Conservation (phyloP, 92 coral and sea anemone species). For the Siderastrea radians region DNA sequence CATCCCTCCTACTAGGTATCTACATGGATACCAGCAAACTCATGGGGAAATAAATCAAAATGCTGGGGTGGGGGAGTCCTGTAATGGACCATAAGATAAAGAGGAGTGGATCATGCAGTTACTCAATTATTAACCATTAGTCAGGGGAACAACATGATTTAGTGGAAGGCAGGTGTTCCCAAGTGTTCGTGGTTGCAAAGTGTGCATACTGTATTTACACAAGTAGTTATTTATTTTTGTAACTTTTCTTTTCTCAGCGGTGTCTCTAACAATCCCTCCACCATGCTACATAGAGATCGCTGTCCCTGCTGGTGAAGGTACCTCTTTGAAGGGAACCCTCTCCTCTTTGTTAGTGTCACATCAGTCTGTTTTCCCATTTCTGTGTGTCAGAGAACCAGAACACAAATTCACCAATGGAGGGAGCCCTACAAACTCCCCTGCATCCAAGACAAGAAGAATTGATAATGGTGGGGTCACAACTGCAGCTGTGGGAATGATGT, state of each 20-base stretch:
- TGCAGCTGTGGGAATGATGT: constrained; percentile 81
- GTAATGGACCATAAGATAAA: no score
- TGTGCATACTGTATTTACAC: not conserved
- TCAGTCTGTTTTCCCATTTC: constrained; percentile 79
- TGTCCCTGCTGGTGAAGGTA: constrained; percentile 63
- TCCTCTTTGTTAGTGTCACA: constrained; percentile 75
- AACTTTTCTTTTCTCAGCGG: constrained; percentile 49
- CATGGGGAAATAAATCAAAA: no score
- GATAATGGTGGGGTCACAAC: constrained; percentile 40
- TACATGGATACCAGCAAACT: no score
- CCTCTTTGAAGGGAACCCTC: constrained; percentile 52
- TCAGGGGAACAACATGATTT: no score
- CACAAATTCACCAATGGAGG: constrained; percentile 70
- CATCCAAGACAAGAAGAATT: constrained; percentile 70
- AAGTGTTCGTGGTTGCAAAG: not conserved
- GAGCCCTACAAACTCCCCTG: constrained; percentile 79
- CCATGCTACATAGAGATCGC: constrained; percentile 83
- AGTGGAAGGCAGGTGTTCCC: no score
- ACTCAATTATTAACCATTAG: no score
- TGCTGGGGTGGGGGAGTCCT: no score
- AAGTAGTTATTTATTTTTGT: not conserved
- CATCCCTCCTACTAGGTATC: no score
- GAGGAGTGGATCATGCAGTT: no score
- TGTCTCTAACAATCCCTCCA: constrained; percentile 70
- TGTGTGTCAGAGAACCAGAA: constrained; percentile 81